Percentiles rank a stretch among this genome's conserved stretches.
phyloP scores from a whole-genome alignment of 1,140 invertebrate genomes.

The Adoxophyes honmai region DNA sequence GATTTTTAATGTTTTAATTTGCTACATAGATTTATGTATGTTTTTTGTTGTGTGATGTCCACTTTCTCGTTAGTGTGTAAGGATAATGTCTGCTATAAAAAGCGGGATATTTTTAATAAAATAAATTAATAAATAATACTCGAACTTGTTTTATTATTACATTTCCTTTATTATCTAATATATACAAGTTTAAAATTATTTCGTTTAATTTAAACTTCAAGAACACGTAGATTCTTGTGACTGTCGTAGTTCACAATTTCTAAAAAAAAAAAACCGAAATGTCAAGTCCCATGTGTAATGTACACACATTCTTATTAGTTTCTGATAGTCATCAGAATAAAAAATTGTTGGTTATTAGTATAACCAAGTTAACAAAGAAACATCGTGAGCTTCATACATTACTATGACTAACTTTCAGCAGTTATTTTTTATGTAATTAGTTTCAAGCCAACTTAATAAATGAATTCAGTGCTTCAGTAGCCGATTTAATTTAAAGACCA shows the following conservation, averaged over 20 bases:
- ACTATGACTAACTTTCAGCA: too few relatives aligned
- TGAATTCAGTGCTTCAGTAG: too few relatives aligned
- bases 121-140: neutral
- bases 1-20: neutral
- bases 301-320: too few relatives aligned
- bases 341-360: too few relatives aligned
- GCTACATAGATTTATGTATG: neutral
- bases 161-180: neutral
- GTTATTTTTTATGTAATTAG: too few relatives aligned
- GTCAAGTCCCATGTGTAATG: too few relatives aligned
- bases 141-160: slow-evolving; percentile 1
- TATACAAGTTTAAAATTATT: slow-evolving; percentile 9
- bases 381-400: too few relatives aligned
- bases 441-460: too few relatives aligned
- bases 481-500: too few relatives aligned
- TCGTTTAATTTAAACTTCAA: neutral
- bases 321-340: too few relatives aligned
- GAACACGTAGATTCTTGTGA: neutral
- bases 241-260: neutral
- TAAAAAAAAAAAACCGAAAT: too few relatives aligned
- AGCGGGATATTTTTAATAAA: slow-evolving; percentile 2
- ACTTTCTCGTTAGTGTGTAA: neutral
- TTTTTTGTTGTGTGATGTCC: neutral
- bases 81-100: neutral
- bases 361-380: too few relatives aligned